Evolutionary conservation across 2,113 vertebrate genomes (phyloP).

Genomic region (Odontesthes bonariensis): DNA sequence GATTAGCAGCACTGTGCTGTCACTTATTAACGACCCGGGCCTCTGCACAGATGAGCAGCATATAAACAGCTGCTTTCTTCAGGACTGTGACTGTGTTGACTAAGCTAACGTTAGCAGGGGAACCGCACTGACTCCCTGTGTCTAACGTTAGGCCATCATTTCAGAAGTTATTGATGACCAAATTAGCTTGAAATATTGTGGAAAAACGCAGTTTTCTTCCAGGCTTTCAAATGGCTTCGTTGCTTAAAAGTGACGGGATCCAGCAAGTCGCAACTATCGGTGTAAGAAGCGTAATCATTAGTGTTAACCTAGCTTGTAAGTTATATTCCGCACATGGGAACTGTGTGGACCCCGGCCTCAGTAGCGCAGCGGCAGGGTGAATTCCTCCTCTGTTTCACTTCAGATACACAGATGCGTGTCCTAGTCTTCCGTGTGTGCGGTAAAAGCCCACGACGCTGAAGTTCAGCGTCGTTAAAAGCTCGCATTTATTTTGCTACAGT

Average conservation of each 20-base stretch:
- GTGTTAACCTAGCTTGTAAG: neutral
- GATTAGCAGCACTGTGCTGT: neutral
- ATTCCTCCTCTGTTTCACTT: neutral
- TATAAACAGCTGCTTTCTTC: neutral
- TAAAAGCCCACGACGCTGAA: too few relatives aligned
- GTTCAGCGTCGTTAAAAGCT: too few relatives aligned
- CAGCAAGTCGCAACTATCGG: neutral
- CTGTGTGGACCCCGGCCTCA: conserved; percentile 26
- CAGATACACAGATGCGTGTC: neutral
- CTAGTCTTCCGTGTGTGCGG: neutral
- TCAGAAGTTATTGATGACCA: conserved; percentile 25
- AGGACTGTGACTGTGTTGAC: neutral
- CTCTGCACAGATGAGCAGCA: neutral
- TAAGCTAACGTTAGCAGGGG: conserved; percentile 44
- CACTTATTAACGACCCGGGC: neutral
- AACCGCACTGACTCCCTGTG: neutral
- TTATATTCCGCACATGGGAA: conserved; percentile 50
- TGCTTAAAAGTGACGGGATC: neutral
- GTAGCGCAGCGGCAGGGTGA: conserved; percentile 6
- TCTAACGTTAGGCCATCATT: conserved; percentile 60
- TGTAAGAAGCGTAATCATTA: neutral
- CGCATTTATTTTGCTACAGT: neutral
- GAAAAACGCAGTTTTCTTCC: neutral
- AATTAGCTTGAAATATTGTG: neutral
- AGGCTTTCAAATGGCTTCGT: rapidly evolving